Evolutionary conservation across 1,140 invertebrate genomes (phyloP).

Genomic region (Drosophila bifasciata): DNA sequence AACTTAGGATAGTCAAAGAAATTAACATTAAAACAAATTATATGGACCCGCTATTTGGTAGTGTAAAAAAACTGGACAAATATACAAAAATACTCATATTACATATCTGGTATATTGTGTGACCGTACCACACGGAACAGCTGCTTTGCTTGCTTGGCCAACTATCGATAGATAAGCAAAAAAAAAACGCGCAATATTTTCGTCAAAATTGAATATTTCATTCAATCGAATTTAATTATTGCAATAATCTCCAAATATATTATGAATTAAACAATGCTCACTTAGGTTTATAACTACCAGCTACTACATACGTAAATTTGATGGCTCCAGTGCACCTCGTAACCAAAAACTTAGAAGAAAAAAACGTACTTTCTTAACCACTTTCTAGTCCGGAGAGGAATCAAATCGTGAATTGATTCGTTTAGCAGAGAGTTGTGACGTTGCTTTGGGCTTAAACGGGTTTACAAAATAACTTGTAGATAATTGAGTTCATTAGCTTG

Average conservation of each 20-base stretch:
- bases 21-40: too few relatives aligned
- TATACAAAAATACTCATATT: not conserved
- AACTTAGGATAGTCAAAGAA: too few relatives aligned
- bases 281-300: slow-evolving; percentile 50
- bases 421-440: slow-evolving; percentile 38
- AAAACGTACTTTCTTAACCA: slow-evolving; percentile 46
- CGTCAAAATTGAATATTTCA: too few relatives aligned
- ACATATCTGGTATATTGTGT: slow-evolving; percentile 18
- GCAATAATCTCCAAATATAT: slow-evolving; percentile 54
- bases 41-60: not conserved
- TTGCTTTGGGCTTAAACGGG: slow-evolving; percentile 8
- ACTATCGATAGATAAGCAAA: too few relatives aligned
- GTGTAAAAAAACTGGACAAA: too few relatives aligned
- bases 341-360: slow-evolving; percentile 48
- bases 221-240: slow-evolving; percentile 51
- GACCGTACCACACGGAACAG: slow-evolving; percentile 5
- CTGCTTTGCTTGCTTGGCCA: too few relatives aligned
- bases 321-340: slow-evolving; percentile 38
- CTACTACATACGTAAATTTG: slow-evolving; percentile 52
- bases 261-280: slow-evolving; percentile 46
- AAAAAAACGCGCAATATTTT: too few relatives aligned
- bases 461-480: slow-evolving; percentile 56
- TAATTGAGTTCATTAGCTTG: slow-evolving; percentile 68
- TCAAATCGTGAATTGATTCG: slow-evolving; percentile 42
- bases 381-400: slow-evolving; percentile 28